Evolutionary conservation across 2,797 vertebrate species (phyloP).

Genomic region (Synanceia verrucosa): DNA sequence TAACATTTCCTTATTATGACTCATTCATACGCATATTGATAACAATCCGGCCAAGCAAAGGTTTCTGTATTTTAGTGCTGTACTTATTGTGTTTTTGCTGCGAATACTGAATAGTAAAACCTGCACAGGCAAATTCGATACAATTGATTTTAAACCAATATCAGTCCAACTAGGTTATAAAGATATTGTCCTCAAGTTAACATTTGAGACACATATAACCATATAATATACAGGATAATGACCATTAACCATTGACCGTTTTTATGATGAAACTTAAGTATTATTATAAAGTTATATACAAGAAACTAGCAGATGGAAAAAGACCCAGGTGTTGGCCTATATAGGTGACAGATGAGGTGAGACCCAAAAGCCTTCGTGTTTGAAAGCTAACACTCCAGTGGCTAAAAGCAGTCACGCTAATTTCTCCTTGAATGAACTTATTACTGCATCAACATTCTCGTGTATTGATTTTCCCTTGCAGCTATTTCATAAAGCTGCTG

Average conservation of each 20-base stretch:
- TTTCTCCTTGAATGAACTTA: conserved; percentile 20
- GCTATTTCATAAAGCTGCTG: conserved; percentile 8
- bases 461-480: conserved; percentile 30
- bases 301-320: conserved; percentile 14
- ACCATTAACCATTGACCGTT: background rate
- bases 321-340: conserved; percentile 41
- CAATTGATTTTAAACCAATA: background rate
- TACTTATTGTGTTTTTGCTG: background rate
- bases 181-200: background rate
- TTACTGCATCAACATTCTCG: background rate
- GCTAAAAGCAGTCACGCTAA: background rate
- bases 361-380: conserved; percentile 17
- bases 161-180: background rate
- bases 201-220: background rate
- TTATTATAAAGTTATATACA: background rate
- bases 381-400: conserved; percentile 21
- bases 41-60: background rate
- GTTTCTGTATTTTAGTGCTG: background rate
- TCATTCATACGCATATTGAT: background rate
- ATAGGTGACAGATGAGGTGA: conserved; percentile 21
- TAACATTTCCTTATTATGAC: background rate
- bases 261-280: background rate
- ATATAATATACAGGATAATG: too few relatives aligned
- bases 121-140: background rate
- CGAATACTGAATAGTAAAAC: background rate